These are phyloP conservation scores for Nyctalus aviator DNA, from an alignment of 2,797 vertebrate species.

Conservation along the genomic window DNA sequence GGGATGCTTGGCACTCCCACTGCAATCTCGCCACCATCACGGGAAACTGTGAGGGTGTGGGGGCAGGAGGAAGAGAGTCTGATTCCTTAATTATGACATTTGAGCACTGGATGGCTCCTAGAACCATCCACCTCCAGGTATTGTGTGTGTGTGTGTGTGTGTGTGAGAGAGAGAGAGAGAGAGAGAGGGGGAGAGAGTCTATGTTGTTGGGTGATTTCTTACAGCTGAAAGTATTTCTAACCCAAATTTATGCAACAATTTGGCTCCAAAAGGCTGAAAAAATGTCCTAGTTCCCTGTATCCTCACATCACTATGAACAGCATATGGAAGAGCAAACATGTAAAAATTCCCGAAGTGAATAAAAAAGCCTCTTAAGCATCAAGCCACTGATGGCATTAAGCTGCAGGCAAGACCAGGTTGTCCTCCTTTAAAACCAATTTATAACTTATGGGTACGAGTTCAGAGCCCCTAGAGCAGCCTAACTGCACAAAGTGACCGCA, in stretches of 20 bases:
- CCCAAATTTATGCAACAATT: not conserved
- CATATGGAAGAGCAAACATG: not conserved
- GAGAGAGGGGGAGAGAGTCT: not conserved
- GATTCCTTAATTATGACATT: not conserved
- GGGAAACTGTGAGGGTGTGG: not conserved
- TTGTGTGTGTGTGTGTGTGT: not conserved
- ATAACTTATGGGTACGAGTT: no score
- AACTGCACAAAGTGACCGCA: no score
- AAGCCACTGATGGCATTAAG: no score
- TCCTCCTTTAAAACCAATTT: no score
- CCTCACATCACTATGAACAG: not conserved
- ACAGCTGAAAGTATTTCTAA: slow-evolving; percentile 29
- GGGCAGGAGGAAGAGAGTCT: not conserved
- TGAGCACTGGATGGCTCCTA: not conserved
- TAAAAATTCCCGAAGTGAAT: not conserved
- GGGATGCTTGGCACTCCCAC: not conserved
- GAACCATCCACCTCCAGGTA: not conserved
- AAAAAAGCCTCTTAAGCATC: not conserved
- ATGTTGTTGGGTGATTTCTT: not conserved
- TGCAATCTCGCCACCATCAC: not conserved
- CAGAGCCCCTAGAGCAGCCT: no score
- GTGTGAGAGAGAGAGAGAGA: not conserved
- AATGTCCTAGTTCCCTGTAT: not conserved
- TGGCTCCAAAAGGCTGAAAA: not conserved
- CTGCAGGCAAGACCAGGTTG: no score